Base-by-base conservation (phyloP, 2,888 invertebrate species). In the Lydus trimaculatus region DNA sequence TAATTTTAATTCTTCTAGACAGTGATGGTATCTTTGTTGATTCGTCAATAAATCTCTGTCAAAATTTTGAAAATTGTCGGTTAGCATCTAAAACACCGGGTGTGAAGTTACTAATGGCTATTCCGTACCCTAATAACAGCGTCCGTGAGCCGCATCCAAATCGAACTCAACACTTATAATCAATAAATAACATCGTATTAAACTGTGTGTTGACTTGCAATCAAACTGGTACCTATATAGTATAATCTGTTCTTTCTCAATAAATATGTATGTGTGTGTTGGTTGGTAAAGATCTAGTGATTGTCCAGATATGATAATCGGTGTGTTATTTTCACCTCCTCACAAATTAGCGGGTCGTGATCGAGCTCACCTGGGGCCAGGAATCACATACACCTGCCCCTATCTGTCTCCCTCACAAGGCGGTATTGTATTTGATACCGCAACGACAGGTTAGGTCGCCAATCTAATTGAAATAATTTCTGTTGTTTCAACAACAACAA, bases 321-420 rank as follows among this genome's bases (percentile, higher is more conserved):
- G 73, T 76, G 80, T 84, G 83, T 84, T 83, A 84, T 84, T 84
- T 84, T 84, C 84, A 83, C 84, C 84, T 84, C 81, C 82, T 83
- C 80, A 82, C 81, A 83, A 84, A 84, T 84, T 84, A 83, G 82
- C 83, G 79, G 83, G 80, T 78, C 79, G 78, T 76, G 80, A 79
- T 80, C 79, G 72, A 73, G 71, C 78, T 80, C 79, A 80, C 80
- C 80, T 79, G 80, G 73, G 75, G 75, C 68, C 66, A 64, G 67
- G 71, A 74, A 73, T 75, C 75, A 77, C 72, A 70, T 79, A 78
- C 82, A 83, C 82, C 82, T 82, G 82, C 81, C 61, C 25, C 25
- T 52, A 25, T 52, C 25, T 20, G 48, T 48, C 11, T 48, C 20
- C n/a, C 17, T 17, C n/a, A 6, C 39, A 43, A 13, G n/a, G 39